Evolutionary conservation across 2,888 invertebrate genomes (phyloP).

Genomic region (Girardia tigrina): DNA sequence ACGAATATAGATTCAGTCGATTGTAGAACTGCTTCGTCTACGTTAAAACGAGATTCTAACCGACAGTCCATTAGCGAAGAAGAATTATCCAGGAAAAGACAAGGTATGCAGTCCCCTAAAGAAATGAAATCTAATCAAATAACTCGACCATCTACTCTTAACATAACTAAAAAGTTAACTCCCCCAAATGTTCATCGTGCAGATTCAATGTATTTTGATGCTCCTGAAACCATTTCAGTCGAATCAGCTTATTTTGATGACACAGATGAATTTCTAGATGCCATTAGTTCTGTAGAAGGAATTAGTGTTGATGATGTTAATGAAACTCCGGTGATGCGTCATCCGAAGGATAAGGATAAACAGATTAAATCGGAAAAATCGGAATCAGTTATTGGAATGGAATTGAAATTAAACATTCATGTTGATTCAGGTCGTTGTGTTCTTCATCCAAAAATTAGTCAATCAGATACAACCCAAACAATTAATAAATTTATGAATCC

Average conservation of each 20-base stretch:
- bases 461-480: not conserved
- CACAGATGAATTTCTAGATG: not conserved
- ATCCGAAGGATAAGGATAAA: not conserved
- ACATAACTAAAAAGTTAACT: not conserved
- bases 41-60: not conserved
- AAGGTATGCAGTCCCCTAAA: not conserved
- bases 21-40: not conserved
- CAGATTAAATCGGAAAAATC: not conserved
- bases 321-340: not conserved
- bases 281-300: not conserved
- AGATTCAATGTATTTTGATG: slow-evolving; percentile 6
- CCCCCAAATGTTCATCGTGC: not conserved
- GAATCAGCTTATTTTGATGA: not conserved
- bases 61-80: not conserved
- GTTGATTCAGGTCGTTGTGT: slow-evolving; percentile 93
- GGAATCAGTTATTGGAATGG: slow-evolving; percentile 54
- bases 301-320: not conserved
- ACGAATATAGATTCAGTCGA: not conserved
- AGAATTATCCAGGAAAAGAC: not conserved
- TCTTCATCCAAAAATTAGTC: slow-evolving; percentile 60
- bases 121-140: not conserved
- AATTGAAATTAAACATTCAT: slow-evolving; percentile 82
- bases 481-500: not conserved
- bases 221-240: not conserved
- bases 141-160: not conserved